These are phyloP conservation scores for Tetramorium alpestre DNA, from an alignment of 1,140 invertebrate genomes.

Conservation along the genomic window DNA sequence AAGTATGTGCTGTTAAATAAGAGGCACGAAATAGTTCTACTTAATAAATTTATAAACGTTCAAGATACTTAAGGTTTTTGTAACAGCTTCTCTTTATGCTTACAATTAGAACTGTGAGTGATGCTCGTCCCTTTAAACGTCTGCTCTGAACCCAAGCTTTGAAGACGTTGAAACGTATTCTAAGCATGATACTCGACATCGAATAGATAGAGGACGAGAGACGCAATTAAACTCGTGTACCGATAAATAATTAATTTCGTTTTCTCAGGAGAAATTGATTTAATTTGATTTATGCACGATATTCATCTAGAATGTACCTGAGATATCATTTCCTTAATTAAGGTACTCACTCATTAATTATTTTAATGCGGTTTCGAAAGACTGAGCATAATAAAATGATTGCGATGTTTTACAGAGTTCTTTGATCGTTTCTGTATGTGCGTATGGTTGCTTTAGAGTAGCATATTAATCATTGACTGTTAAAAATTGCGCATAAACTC, in stretches of 20 bases:
- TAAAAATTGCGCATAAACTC: slow-evolving; percentile 7
- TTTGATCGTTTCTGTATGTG: background rate
- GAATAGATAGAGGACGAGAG: background rate
- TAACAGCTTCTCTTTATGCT: background rate
- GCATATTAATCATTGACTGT: slow-evolving; percentile 13
- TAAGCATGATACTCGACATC: background rate
- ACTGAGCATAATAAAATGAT: background rate
- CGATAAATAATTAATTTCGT: background rate
- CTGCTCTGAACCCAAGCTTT: background rate
- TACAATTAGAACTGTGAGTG: background rate
- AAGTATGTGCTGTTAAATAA: background rate
- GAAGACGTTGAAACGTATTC: background rate
- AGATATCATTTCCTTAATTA: slow-evolving; percentile 30
- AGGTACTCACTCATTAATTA: slow-evolving; percentile 23
- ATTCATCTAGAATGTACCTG: background rate
- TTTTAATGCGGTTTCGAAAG: background rate
- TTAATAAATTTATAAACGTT: background rate
- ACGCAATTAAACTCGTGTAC: slow-evolving; percentile 8
- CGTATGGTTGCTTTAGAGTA: slow-evolving; percentile 16
- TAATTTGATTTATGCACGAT: background rate
- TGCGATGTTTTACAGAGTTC: background rate
- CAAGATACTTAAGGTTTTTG: background rate
- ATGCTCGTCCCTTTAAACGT: slow-evolving; percentile 5
- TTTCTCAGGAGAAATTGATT: background rate
- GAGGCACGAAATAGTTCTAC: background rate